Evolutionary conservation across 1,140 invertebrate species (phyloP).

Genomic region (Ceratina calcarata): DNA sequence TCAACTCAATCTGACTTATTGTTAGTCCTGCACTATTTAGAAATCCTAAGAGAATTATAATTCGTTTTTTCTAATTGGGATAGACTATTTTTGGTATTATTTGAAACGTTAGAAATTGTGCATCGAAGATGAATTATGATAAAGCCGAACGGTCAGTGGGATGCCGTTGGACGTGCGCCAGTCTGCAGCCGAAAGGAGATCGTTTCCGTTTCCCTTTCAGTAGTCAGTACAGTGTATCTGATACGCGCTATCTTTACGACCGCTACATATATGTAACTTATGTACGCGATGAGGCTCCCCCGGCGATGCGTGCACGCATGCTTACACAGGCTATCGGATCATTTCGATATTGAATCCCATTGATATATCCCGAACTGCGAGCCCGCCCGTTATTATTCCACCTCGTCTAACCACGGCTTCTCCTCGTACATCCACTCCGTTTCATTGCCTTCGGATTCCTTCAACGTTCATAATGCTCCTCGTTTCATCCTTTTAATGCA

Average conservation of each 20-base stretch:
- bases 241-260: conserved; percentile 49
- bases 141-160: conserved; percentile 16
- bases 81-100: no score
- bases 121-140: conserved; percentile 7
- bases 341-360: conserved; percentile 67
- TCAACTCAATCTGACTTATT: no score
- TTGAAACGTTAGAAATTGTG: not conserved
- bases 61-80: no score
- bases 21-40: no score
- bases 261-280: conserved; percentile 49
- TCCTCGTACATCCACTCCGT: conserved; percentile 30
- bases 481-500: conserved; percentile 2
- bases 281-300: conserved; percentile 42
- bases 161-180: conserved; percentile 24
- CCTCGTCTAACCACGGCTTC: conserved; percentile 44
- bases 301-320: conserved; percentile 50
- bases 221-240: conserved; percentile 24
- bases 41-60: no score
- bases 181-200: not conserved
- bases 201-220: conserved; percentile 36
- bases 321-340: conserved; percentile 61
- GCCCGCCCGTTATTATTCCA: conserved; percentile 54
- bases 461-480: not conserved
- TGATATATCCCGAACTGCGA: conserved; percentile 54
- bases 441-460: not conserved